A percentile compares a stretch with the other conserved stretches of the same genome.
These are phyloP conservation scores for Tineola bisselliella DNA, from an alignment of 2,888 invertebrate genomes.

Conservation along the genomic window DNA sequence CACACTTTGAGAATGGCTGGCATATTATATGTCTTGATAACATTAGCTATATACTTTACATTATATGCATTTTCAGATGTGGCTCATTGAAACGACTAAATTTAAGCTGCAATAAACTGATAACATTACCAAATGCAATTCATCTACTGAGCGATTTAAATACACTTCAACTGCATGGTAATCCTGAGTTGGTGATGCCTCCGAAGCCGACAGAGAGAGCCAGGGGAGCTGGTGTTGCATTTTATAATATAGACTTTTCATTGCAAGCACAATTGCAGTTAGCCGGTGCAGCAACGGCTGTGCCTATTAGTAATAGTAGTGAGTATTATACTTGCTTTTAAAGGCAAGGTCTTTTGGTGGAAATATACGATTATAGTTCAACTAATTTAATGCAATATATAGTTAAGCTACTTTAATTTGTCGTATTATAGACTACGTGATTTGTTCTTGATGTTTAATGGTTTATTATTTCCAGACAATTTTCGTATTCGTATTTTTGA, in stretches of 20 bases:
- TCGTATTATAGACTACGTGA: no score
- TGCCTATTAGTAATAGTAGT: constrained; percentile 76
- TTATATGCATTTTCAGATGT: constrained; percentile 69
- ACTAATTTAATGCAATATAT: background rate
- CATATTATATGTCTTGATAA: no score
- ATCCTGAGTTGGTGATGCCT: constrained; percentile 96
- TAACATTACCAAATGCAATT: constrained; percentile 97
- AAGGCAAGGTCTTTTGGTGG: no score
- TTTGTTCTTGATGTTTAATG: no score
- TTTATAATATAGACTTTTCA: constrained; percentile 99
- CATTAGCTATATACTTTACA: background rate
- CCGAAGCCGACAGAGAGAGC: constrained; percentile 85
- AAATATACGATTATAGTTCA: background rate
- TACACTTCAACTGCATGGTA: constrained; percentile 89
- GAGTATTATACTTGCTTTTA: no score
- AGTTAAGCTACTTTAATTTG: constrained; percentile 2
- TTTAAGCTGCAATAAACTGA: constrained; percentile 90
- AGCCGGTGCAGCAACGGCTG: constrained; percentile 88
- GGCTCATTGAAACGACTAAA: constrained; percentile 93
- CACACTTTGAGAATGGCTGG: no score
- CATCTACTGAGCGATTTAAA: constrained; percentile 92
- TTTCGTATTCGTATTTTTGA: no score
- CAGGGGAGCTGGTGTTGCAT: constrained; percentile 84
- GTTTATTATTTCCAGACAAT: no score
- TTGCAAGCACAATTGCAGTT: constrained; percentile 92